These are phyloP conservation scores for Aphidius colemani DNA, from an alignment of 2,888 invertebrate species.

Conservation along the genomic window DNA sequence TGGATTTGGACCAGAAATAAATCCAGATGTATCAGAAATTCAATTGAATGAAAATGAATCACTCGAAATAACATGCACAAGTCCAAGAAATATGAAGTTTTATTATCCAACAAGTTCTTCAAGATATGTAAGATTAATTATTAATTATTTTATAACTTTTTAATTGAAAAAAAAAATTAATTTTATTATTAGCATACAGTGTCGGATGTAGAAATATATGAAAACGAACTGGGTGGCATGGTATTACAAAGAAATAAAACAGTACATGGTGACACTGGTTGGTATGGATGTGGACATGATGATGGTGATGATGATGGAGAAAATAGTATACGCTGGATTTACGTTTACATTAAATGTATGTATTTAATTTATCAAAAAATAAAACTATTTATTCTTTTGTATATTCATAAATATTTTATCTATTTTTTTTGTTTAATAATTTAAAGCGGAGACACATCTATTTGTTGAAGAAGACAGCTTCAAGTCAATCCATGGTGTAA, in stretches of 20 bases:
- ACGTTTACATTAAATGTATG: conserved; percentile 54
- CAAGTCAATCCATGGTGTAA: conserved; percentile 37
- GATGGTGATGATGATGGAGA: conserved; percentile 31
- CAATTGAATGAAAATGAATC: conserved; percentile 45
- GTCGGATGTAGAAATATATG: no score
- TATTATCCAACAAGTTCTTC: conserved; percentile 33
- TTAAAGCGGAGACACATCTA: conserved; percentile 61
- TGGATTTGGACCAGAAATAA: conserved; percentile 34
- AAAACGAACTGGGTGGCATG: no score
- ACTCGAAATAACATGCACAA: conserved; percentile 42
- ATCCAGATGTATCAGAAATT: conserved; percentile 36
- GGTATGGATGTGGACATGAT: conserved; percentile 50
- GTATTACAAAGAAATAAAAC: conserved; percentile 38
- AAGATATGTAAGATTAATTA: conserved; percentile 16
- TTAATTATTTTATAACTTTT: no score
- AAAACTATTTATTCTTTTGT: no score
- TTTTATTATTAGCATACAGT: no score
- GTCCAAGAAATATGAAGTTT: conserved; percentile 36
- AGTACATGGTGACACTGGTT: conserved; percentile 49
- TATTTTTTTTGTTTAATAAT: not conserved
- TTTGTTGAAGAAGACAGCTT: conserved; percentile 50
- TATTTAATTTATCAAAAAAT: conserved; percentile 13
- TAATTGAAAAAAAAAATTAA: not conserved
- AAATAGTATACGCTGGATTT: conserved; percentile 43
- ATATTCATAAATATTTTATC: no score